phyloP scores from a whole-genome alignment of 2,113 vertebrate genomes.

The Nymphicus hollandicus region DNA sequence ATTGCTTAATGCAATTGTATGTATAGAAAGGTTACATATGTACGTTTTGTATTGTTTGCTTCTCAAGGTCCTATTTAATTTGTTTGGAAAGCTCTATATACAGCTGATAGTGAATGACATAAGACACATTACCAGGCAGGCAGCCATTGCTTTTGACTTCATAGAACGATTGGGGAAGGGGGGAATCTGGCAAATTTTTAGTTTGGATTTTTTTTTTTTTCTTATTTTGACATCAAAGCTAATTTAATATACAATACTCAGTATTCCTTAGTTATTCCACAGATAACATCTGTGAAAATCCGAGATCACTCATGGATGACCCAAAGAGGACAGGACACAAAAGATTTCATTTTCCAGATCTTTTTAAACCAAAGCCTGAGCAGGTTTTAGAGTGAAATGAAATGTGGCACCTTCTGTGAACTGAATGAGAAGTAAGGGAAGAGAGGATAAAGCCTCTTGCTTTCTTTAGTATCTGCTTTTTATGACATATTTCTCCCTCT shows the following conservation, averaged over 20 bases:
- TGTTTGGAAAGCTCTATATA: neutral
- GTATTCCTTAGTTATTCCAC: neutral
- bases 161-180: neutral
- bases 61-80: neutral
- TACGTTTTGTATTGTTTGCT: neutral
- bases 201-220: neutral
- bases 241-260: neutral
- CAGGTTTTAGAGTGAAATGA: neutral
- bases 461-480: neutral
- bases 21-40: neutral
- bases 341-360: neutral
- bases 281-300: neutral
- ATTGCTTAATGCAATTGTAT: neutral
- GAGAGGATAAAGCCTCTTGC: neutral
- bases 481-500: neutral
- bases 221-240: neutral
- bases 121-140: neutral
- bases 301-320: neutral
- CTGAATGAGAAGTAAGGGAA: neutral
- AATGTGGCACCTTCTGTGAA: neutral
- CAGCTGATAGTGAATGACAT: neutral
- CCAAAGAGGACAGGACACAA: neutral
- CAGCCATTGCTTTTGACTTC: neutral
- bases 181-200: accelerated
- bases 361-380: neutral